Evolutionary conservation across 2,888 invertebrate species (phyloP), one percentile per base, ranked within the genome.

Genomic region (Aplocera efformata): DNA sequence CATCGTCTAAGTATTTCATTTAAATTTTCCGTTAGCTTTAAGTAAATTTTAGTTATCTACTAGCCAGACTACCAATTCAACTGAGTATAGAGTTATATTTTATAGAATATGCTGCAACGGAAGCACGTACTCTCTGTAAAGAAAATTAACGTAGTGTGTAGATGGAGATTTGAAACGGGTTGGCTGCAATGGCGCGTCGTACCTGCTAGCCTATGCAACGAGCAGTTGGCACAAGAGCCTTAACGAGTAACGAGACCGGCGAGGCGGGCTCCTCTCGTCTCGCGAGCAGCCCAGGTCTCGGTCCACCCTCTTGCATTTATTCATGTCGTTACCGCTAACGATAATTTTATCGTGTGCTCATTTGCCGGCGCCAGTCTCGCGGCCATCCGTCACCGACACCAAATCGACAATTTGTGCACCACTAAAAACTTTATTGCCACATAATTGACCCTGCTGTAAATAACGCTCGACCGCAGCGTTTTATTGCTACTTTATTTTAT

Each of bases 301-400:
- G 72, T 74, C 78, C 79, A 72, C 83, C 82, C 84, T 88, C 81
- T 78, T 89, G 85, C 88, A 89, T 89, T 89, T 88, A 89, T 89
- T 88, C 88, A 88, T 89, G 88, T 89, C 88, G 88, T 89, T 89
- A 88, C 86, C 76, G 80, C 86, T 88, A 89, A 89, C 88, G 88
- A 88, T 89, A 88, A 89, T 89, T 89, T 88, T 89, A 89, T 89
- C 88, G 88, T 83, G 84, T 86, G 88, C 88, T 89, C 88, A 89
- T 89, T 89, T 88, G 82, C 77, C 74, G 85, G 80, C 85, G 81
- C 81, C 83, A 79, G 81, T 71, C 78, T 79, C 79, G 77, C 74
- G 78, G 70, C 81, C 78, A 86, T 86, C 79, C 83, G 84, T 88
- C 86, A 85, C 77, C 71, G 74, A 72, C 68, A 71, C 76, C 79